phyloP scores from a whole-genome alignment of 2,888 invertebrate genomes.

The Troglohyphantes excavatus region DNA sequence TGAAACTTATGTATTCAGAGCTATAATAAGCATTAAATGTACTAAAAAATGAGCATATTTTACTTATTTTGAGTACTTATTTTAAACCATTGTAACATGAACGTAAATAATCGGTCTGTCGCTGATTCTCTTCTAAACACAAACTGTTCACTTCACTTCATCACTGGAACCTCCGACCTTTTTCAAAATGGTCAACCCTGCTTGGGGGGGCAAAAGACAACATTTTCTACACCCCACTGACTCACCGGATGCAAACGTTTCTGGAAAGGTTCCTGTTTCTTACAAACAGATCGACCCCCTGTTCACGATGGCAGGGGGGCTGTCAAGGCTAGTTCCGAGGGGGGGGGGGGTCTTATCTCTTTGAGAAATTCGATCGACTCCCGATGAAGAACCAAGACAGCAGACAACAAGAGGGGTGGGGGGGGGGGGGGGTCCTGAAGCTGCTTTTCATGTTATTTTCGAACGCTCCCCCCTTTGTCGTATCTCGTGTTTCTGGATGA shows the following conservation, averaged over 20 bases:
- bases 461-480: neutral
- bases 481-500: conserved; percentile 49
- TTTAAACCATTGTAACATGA: too few species aligned
- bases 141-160: too few species aligned
- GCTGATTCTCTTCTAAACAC: too few species aligned
- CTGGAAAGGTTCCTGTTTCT: conserved; percentile 58
- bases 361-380: conserved; percentile 67
- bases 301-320: conserved; percentile 28
- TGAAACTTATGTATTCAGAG: too few species aligned
- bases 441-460: conserved; percentile 48
- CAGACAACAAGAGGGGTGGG: neutral
- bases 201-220: neutral
- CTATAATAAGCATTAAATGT: too few species aligned
- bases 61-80: too few species aligned
- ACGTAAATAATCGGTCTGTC: too few species aligned
- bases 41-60: too few species aligned
- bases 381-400: neutral
- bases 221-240: neutral
- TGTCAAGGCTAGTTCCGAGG: conserved; percentile 31
- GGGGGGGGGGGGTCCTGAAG: neutral
- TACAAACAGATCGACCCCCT: conserved; percentile 53
- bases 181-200: conserved; percentile 22
- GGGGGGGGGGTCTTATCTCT: conserved; percentile 70
- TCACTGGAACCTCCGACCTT: too few species aligned
- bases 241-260: conserved; percentile 29